Evolutionary conservation across 2,888 invertebrate species (phyloP), one percentile per base, ranked within the genome.

Genomic region (Sarcophaga caerulescens): DNA sequence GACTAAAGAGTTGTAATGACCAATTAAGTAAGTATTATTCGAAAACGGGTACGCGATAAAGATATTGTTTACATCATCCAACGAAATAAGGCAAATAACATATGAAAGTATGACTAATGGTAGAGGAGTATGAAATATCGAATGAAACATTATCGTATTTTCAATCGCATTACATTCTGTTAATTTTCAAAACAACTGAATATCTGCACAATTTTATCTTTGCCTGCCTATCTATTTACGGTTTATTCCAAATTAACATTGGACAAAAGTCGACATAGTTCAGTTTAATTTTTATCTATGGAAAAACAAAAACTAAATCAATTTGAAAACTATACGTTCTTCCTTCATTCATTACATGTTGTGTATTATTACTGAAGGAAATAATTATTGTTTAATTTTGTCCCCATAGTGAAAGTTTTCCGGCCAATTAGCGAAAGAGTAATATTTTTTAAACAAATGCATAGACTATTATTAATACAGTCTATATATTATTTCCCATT

Each of bases 331-430:
- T 5, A 52, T 52, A 14, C 5, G 8, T 52, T 52, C 0, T 52
- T 17, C 47, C 4, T 52, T 52, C 52, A 1, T 17, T 60, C 8
- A 19, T n/a, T 19, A 4, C 21, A 1, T n/a, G 10, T 60, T 60
- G 19, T 60, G 8, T 11, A 60, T 60, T 21, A 60, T 14, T 17
- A n/a, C 14, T 4, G 14, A 19, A 65, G 44, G 23, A 11, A 59
- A 35, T 73, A 71, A 80, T 73, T 80, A 65, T 52, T 69, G 5
- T 62, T 44, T 60, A 17, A 75, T 35, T 75, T 74, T 52, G 68
- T 75, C 44, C 62, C 23, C 45, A 19, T 68, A 25, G 74, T 4
- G 14, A 35, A 45, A 63, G 23, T 11, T 66, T n/a, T 45, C 8
- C 8, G 45, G 21, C 3, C 66, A 74, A 66, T 80, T 62, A 45